phyloP scores from a whole-genome alignment of 2,888 invertebrate genomes.

The Caenorhabditis uteleia region DNA sequence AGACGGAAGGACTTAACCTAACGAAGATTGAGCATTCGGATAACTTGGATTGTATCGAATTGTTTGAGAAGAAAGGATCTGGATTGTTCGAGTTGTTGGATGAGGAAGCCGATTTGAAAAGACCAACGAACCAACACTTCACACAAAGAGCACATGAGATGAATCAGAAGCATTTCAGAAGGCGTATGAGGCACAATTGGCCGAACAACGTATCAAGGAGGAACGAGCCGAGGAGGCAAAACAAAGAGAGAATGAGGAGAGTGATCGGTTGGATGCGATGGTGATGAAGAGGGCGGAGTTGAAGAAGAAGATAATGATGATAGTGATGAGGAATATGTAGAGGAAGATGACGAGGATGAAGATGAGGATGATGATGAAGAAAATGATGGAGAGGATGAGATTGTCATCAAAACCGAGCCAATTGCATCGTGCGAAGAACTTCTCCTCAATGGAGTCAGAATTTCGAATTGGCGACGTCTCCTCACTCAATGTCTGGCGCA shows the following conservation, averaged over 20 bases:
- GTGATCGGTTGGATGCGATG: slow-evolving; percentile 91
- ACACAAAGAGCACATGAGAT: slow-evolving; percentile 87
- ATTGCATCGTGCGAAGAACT: too few species aligned
- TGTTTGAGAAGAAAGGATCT: slow-evolving; percentile 79
- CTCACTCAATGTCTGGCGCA: too few species aligned
- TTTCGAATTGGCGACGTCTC: too few species aligned
- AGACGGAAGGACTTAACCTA: slow-evolving; percentile 88
- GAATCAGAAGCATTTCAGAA: slow-evolving; percentile 84
- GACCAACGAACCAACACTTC: slow-evolving; percentile 87
- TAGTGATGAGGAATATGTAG: too few species aligned
- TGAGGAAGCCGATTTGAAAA: slow-evolving; percentile 94
- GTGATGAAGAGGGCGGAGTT: too few species aligned
- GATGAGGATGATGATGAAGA: too few species aligned
- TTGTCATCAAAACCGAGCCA: too few species aligned
- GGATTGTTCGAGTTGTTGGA: slow-evolving; percentile 92
- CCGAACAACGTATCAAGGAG: slow-evolving; percentile 74
- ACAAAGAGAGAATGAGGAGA: slow-evolving; percentile 75
- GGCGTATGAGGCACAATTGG: slow-evolving; percentile 80
- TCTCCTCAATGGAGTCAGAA: too few species aligned
- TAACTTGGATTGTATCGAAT: slow-evolving; percentile 90
- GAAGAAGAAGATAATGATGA: too few species aligned
- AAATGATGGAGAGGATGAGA: too few species aligned
- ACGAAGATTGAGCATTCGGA: slow-evolving; percentile 92
- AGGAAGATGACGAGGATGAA: slow-evolving; percentile 16
- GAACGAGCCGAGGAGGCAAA: slow-evolving; percentile 24